Evolutionary conservation across 2,113 vertebrate genomes (phyloP).

Genomic region (Mellivora capensis): DNA sequence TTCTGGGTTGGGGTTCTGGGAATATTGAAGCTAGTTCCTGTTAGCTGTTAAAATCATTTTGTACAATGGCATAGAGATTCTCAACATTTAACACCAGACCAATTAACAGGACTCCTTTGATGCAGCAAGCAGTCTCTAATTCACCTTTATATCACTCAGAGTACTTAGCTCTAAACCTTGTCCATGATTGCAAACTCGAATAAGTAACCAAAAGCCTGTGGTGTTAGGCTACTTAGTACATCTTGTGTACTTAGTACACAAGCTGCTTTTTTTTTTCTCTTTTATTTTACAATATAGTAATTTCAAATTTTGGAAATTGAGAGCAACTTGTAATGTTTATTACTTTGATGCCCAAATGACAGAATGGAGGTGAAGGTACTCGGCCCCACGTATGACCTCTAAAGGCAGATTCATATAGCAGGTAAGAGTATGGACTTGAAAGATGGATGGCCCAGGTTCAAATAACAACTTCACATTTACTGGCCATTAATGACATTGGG

Average conservation of each 20-base stretch:
- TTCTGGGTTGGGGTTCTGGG: background rate
- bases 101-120: background rate
- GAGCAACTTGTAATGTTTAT: background rate
- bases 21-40: background rate
- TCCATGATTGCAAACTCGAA: background rate
- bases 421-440: background rate
- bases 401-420: background rate
- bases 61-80: background rate
- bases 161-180: background rate
- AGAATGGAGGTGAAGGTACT: background rate
- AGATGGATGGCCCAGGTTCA: background rate
- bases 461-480: background rate
- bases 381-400: background rate
- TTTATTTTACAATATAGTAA: background rate
- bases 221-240: background rate
- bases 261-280: background rate
- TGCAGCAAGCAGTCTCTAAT: background rate
- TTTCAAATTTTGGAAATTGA: background rate
- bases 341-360: background rate
- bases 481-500: background rate
- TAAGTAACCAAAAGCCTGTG: background rate
- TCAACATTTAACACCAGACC: background rate
- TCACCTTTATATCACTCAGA: background rate
- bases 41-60: background rate
- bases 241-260: no score